Evolutionary conservation across 2,888 invertebrate genomes (phyloP), one percentile per base, ranked within the genome.

Genomic region (Tenthredo notha): DNA sequence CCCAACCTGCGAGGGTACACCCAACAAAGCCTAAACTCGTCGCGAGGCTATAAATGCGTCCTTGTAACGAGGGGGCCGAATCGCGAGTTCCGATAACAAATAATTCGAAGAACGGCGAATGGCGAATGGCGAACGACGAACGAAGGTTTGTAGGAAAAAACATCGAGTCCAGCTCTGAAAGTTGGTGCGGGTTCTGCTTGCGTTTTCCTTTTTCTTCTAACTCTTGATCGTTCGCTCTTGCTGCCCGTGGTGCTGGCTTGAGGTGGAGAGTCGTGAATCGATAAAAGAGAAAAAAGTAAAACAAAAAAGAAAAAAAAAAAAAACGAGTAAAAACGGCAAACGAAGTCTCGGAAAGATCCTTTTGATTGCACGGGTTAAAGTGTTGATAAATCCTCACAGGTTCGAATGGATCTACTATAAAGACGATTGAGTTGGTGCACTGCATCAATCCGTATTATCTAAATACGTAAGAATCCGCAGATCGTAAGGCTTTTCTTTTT

Each of bases 1-100:
- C 25, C 21, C 9, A 43, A 43, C 67, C 74, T 10, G 6, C 74
- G 18, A 74, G 40, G 74, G 40, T 43, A 43, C 25, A 54, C 33
- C 54, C 77, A 77, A 54, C 77, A 54, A 77, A 54, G 54, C 47
- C 77, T 54, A 77, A 77, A 50, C 50, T 77, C 77, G 77, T 50
- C 29, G 50, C 18, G 29, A 50, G 29, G 77, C 77, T 29, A 40
- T 77, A 47, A 77, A 77, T 33, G 77, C 33, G 77, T 54, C 54
- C 29, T 18, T 54, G 77, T 77, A 77, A 77, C 77, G 29, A 54
- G 29, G 29, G 33, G 77, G 29, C n/a, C 50, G 50, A 77, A 40
- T 54, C 77, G 18, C 50, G 54, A 29, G 54, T 33, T 77, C 18
- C 77, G 77, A 77, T 77, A 77, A 54, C 47, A 54, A 75, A 75